Evolutionary conservation across 2,888 invertebrate genomes (phyloP).

Genomic region (Caenorhabditis zanzibari): DNA sequence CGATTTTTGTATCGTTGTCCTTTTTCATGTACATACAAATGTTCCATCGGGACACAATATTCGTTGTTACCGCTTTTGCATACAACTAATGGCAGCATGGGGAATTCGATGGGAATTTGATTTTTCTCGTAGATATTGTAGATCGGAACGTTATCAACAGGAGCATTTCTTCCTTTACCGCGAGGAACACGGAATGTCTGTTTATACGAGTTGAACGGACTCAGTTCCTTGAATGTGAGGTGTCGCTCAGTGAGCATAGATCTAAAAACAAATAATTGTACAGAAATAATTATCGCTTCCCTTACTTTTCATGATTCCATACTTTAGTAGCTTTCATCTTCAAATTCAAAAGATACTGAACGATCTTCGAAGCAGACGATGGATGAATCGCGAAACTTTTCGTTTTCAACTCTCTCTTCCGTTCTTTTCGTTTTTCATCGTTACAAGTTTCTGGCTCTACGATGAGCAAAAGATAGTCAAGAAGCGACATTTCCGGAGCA

Average conservation of each 20-base stretch:
- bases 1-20: constrained; percentile 56
- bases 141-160: neutral
- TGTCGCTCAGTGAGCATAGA: constrained; percentile 37
- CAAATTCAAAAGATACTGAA: constrained; percentile 1
- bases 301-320: neutral
- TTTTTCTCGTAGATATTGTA: constrained; percentile 20
- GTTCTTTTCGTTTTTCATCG: constrained; percentile 6
- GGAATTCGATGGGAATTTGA: constrained; percentile 39
- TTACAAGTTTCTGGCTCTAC: constrained; percentile 9
- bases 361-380: neutral
- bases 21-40: constrained; percentile 39
- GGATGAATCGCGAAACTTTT: neutral
- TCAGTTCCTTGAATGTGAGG: constrained; percentile 22
- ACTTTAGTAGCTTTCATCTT: constrained; percentile 27
- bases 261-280: neutral
- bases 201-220: neutral
- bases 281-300: neutral
- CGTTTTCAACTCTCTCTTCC: neutral
- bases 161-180: constrained; percentile 25
- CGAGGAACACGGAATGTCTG: neutral
- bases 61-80: constrained; percentile 50
- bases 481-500: constrained; percentile 45
- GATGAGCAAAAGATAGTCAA: constrained; percentile 50
- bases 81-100: constrained; percentile 54
- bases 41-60: constrained; percentile 57